Evolutionary conservation across 2,888 invertebrate species (phyloP).

Genomic region (Caenorhabditis plicata): DNA sequence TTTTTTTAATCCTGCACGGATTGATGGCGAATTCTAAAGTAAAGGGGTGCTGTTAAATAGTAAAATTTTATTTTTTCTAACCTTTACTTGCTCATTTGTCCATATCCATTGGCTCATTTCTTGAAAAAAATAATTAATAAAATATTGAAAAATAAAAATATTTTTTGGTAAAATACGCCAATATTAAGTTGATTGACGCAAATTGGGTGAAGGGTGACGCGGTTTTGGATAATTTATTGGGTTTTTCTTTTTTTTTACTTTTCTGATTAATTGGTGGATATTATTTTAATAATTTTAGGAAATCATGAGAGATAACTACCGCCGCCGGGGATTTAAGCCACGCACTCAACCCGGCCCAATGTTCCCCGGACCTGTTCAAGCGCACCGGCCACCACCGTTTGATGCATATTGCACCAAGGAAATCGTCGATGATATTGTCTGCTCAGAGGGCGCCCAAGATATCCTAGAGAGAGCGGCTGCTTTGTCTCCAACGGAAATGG

Average conservation of each 20-base stretch:
- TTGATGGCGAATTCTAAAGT: constrained; percentile 29
- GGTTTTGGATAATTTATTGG: background rate
- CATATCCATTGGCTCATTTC: constrained; percentile 24
- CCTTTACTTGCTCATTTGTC: constrained; percentile 15
- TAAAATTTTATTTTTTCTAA: background rate
- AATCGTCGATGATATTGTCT: constrained; percentile 1
- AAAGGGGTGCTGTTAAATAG: background rate
- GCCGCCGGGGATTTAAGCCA: too few species aligned
- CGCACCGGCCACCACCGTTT: constrained; percentile 5
- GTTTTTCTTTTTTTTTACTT: background rate
- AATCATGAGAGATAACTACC: too few species aligned
- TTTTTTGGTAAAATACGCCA: background rate
- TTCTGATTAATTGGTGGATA: too few species aligned
- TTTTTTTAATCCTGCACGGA: constrained; percentile 75
- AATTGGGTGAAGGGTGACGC: background rate
- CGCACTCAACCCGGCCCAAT: too few species aligned
- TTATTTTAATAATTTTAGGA: too few species aligned
- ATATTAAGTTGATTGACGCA: background rate
- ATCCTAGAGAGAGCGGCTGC: constrained; percentile 14
- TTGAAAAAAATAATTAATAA: background rate
- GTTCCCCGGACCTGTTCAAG: too few species aligned
- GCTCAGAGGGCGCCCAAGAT: constrained; percentile 2
- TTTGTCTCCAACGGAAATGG: constrained; percentile 2
- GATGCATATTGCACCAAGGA: constrained; percentile 11
- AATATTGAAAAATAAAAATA: background rate